These are phyloP conservation scores for Eurystomus gularis DNA, from an alignment of 2,113 vertebrate genomes.

Conservation along the genomic window DNA sequence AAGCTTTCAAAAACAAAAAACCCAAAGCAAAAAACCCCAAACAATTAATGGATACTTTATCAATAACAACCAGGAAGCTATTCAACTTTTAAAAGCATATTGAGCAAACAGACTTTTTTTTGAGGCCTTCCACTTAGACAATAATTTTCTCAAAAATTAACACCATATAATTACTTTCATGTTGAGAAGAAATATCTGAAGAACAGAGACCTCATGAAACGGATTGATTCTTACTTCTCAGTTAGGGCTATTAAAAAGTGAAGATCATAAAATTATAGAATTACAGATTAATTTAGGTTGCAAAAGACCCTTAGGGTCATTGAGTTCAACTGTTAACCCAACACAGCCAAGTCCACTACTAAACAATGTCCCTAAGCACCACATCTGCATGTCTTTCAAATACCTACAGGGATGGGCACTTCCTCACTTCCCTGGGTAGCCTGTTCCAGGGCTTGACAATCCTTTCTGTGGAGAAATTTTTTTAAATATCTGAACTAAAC, in stretches of 20 bases:
- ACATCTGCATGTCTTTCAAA: not conserved
- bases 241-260: not conserved
- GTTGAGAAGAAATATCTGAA: not conserved
- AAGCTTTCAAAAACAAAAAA: not conserved
- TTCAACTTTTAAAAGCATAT: not conserved
- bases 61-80: not conserved
- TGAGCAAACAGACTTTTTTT: not conserved
- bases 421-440: not conserved
- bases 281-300: not conserved
- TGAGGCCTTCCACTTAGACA: rapidly evolving
- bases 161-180: not conserved
- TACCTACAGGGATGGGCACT: not conserved
- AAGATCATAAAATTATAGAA: not conserved
- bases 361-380: not conserved
- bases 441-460: not conserved
- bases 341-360: not conserved
- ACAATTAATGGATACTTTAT: not conserved
- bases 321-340: not conserved
- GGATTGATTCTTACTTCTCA: not conserved
- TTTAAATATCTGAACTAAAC: not conserved
- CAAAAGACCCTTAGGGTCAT: not conserved
- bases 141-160: not conserved
- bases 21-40: not conserved
- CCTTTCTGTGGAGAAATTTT: not conserved
- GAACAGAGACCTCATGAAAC: not conserved